phyloP scores from a whole-genome alignment of 92 coral and sea anemone genomes.

The Chrysogorgia sp. region DNA sequence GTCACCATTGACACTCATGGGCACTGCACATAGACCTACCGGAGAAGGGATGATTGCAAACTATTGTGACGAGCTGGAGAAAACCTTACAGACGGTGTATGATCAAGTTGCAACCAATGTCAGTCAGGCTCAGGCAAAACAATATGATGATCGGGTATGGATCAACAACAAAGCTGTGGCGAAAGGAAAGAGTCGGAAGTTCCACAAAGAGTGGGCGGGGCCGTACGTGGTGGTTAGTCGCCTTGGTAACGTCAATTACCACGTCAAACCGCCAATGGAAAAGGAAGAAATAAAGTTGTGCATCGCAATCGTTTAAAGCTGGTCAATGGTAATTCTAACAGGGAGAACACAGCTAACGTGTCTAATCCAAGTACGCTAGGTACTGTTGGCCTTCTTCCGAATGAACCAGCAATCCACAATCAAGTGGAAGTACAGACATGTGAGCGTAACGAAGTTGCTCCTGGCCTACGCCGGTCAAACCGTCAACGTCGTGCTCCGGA shows the following conservation, averaged over 20 bases:
- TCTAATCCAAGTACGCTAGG: background rate
- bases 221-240: background rate
- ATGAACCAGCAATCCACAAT: background rate
- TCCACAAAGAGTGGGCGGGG: slow-evolving; percentile 31
- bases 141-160: slow-evolving; percentile 25
- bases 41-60: background rate
- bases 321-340: background rate
- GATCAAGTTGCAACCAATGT: background rate
- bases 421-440: slow-evolving; percentile 8
- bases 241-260: slow-evolving; percentile 6
- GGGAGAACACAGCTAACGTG: background rate
- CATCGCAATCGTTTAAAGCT: slow-evolving; percentile 11
- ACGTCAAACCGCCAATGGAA: background rate
- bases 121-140: background rate
- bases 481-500: no score
- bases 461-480: no score
- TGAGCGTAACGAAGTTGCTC: no score
- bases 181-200: slow-evolving; percentile 23
- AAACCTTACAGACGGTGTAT: background rate
- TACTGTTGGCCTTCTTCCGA: background rate
- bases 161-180: slow-evolving; percentile 5
- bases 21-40: background rate
- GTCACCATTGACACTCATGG: background rate
- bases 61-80: slow-evolving; percentile 15
- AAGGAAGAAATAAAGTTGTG: background rate